Conservation (phyloP, 2,113 vertebrate species). For the Connochaetes taurinus region DNA sequence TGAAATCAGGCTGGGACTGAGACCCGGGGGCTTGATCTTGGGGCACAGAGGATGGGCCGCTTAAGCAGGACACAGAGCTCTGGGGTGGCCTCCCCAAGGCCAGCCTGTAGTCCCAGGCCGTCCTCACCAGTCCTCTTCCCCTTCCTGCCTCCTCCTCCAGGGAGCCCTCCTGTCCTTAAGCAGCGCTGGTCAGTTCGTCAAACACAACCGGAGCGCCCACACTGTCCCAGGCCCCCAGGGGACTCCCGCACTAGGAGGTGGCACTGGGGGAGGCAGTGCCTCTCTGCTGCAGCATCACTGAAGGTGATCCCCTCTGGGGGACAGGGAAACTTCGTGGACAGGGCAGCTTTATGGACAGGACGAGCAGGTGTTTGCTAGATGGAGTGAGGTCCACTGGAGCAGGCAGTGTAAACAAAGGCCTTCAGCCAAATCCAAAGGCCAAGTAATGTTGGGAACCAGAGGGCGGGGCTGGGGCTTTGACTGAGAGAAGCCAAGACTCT, state of each 20-base stretch:
- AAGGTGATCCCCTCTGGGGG: no score
- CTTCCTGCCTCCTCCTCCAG: not conserved
- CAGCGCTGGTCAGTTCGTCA: not conserved
- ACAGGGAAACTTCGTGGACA: not conserved
- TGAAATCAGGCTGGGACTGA: not conserved
- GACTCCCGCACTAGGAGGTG: no score
- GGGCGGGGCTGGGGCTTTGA: not conserved
- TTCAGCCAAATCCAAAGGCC: not conserved
- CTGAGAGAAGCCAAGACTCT: not conserved
- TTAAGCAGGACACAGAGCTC: not conserved
- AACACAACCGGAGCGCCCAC: not conserved
- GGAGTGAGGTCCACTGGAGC: not conserved
- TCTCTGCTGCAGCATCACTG: rapidly evolving
- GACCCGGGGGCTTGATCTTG: not conserved
- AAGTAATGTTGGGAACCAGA: no score
- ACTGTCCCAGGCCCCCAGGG: not conserved
- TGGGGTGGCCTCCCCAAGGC: not conserved
- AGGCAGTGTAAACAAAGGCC: not conserved
- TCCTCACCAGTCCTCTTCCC: not conserved
- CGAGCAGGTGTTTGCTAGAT: not conserved
- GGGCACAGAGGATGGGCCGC: not conserved
- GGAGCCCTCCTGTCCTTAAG: not conserved
- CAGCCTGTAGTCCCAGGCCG: not conserved
- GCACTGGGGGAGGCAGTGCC: rapidly evolving
- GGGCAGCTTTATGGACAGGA: not conserved